A percentile compares a stretch with the other conserved stretches of the same genome.
These are phyloP conservation scores for Drosophila greeni DNA, from an alignment of 2,888 invertebrate genomes.

Conservation along the genomic window DNA sequence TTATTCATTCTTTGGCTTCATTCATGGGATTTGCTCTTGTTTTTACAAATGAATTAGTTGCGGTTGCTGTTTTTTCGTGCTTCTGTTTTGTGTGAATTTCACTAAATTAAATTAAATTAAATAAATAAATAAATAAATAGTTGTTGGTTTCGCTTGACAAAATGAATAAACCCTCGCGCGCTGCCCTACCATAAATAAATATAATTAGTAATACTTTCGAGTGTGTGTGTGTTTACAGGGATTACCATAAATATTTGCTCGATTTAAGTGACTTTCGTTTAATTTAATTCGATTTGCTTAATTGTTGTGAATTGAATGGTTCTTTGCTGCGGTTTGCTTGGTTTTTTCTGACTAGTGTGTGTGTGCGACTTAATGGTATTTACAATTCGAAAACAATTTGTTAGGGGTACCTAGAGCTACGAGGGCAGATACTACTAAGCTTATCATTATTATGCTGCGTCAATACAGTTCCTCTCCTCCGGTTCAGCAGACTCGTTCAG, in stretches of 20 bases:
- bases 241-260: conserved; percentile 49
- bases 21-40: conserved; percentile 14
- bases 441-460: conserved; percentile 16
- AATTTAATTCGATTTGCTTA: conserved; percentile 54
- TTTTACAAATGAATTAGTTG: conserved; percentile 46
- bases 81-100: conserved; percentile 43
- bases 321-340: conserved; percentile 30
- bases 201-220: conserved; percentile 55
- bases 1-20: conserved; percentile 66
- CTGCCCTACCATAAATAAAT: conserved; percentile 43
- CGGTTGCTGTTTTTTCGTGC: conserved; percentile 38
- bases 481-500: conserved; percentile 26
- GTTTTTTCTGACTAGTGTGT: conserved; percentile 56
- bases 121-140: conserved; percentile 45
- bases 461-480: conserved; percentile 20
- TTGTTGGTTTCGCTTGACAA: conserved; percentile 35
- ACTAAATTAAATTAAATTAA: conserved; percentile 49
- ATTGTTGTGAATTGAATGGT: conserved; percentile 53
- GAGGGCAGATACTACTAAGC: conserved; percentile 35
- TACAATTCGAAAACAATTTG: conserved; percentile 69
- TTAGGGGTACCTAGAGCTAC: conserved; percentile 46
- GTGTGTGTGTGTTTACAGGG: conserved; percentile 16
- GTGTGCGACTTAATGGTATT: conserved; percentile 72
- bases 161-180: conserved; percentile 34
- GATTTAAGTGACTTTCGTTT: conserved; percentile 57